Conservation (phyloP, 2,888 invertebrate genomes). For the Pseudococcus longispinus region DNA sequence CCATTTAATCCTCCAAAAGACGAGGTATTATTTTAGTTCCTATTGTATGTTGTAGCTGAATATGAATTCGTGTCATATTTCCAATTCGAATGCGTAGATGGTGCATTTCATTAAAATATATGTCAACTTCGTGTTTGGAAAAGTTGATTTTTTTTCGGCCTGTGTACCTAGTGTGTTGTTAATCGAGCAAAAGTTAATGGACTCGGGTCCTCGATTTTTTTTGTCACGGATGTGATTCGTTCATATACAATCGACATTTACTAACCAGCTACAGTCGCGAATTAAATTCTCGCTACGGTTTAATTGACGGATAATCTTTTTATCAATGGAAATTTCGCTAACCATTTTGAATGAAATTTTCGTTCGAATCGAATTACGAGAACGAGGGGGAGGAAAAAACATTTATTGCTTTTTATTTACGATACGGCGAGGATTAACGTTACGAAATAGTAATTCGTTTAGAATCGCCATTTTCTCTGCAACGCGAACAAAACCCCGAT, state of each 20-base stretch:
- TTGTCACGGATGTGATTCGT: slow-evolving; percentile 10
- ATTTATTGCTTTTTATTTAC: slow-evolving; percentile 18
- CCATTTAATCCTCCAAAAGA: neutral
- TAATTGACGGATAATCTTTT: neutral
- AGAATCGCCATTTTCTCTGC: neutral
- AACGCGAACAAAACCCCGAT: neutral
- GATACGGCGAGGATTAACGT: neutral
- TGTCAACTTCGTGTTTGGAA: neutral
- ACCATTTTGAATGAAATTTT: neutral
- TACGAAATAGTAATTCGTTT: neutral
- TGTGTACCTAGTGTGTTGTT: no score
- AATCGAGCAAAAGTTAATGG: neutral
- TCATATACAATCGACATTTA: neutral
- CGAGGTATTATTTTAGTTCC: neutral
- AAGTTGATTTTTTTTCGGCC: neutral
- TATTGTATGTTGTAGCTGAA: neutral
- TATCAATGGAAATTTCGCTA: neutral
- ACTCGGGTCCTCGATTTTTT: neutral
- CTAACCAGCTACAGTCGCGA: neutral
- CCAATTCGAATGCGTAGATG: no score
- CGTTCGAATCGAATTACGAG: neutral
- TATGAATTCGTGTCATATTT: neutral
- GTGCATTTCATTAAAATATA: neutral
- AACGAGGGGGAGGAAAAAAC: neutral
- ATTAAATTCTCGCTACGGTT: neutral